A percentile compares a stretch with the other conserved stretches of the same genome.
Conservation (phyloP, 2,888 invertebrate species). For the Sinelater perroti region DNA sequence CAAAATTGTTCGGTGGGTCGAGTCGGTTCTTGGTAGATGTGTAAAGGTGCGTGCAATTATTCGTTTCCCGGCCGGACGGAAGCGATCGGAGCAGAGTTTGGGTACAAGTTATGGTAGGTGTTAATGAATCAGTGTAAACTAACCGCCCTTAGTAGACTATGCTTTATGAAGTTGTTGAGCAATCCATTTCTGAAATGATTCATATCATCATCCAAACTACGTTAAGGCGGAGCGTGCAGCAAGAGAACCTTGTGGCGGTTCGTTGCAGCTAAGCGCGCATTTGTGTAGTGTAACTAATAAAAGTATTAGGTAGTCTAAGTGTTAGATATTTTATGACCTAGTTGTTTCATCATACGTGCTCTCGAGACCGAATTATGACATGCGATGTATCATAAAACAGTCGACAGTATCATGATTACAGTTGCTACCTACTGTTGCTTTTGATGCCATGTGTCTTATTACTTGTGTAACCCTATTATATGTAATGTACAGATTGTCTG, state of each 20-base stretch:
- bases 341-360: slow-evolving; percentile 47
- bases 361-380: slow-evolving; percentile 49
- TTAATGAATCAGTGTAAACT: slow-evolving; percentile 42
- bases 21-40: slow-evolving; percentile 28
- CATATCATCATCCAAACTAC: slow-evolving; percentile 40
- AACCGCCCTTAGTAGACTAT: slow-evolving; percentile 21
- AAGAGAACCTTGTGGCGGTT: slow-evolving; percentile 28
- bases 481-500: slow-evolving; percentile 64
- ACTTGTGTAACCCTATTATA: slow-evolving; percentile 61
- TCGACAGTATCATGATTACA: slow-evolving; percentile 55
- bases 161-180: slow-evolving; percentile 30
- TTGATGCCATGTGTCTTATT: slow-evolving; percentile 63
- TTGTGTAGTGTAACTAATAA: slow-evolving; percentile 40
- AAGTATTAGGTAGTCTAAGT: slow-evolving; percentile 51
- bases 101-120: slow-evolving; percentile 38
- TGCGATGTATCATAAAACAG: slow-evolving; percentile 56
- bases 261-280: slow-evolving; percentile 46
- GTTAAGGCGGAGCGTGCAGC: slow-evolving; percentile 31
- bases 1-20: slow-evolving; percentile 22
- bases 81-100: slow-evolving; percentile 29
- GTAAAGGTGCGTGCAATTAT: slow-evolving; percentile 33
- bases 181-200: slow-evolving; percentile 32
- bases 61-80: slow-evolving; percentile 14
- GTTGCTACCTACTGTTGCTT: slow-evolving; percentile 58
- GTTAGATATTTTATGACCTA: slow-evolving; percentile 57